phyloP scores from a whole-genome alignment of 2,888 invertebrate genomes.

The Smittia aterrima region DNA sequence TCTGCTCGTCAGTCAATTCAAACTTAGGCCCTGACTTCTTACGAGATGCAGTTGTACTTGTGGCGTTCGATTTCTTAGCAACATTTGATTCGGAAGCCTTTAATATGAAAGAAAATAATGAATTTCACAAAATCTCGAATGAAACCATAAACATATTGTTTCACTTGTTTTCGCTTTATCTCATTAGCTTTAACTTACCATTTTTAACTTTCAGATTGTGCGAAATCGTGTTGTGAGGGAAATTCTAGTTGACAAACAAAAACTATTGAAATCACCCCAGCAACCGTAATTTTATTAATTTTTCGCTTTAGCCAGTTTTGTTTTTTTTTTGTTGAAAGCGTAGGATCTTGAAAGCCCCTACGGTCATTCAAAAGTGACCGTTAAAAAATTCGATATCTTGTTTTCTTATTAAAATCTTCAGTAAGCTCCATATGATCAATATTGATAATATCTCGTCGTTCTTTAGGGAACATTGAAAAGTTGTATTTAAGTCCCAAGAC shows the following conservation, averaged over 20 bases:
- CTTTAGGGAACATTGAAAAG: too few relatives aligned
- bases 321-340: background rate
- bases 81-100: background rate
- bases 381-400: too few relatives aligned
- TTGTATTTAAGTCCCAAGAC: too few relatives aligned
- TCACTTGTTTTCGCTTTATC: background rate
- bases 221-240: background rate
- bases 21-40: conserved; percentile 73
- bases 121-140: background rate
- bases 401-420: too few relatives aligned
- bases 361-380: too few relatives aligned
- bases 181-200: background rate
- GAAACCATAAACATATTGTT: background rate
- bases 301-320: background rate
- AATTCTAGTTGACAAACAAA: background rate
- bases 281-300: background rate
- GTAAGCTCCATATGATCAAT: too few relatives aligned
- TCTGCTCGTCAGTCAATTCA: conserved; percentile 85
- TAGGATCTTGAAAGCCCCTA: too few relatives aligned
- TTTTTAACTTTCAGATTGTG: background rate
- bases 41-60: conserved; percentile 54
- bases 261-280: background rate
- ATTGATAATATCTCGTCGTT: too few relatives aligned
- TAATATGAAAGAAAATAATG: background rate
- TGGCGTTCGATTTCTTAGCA: background rate